phyloP scores from a whole-genome alignment of 2,797 vertebrate genomes.

The Triplophysa yarkandensis region DNA sequence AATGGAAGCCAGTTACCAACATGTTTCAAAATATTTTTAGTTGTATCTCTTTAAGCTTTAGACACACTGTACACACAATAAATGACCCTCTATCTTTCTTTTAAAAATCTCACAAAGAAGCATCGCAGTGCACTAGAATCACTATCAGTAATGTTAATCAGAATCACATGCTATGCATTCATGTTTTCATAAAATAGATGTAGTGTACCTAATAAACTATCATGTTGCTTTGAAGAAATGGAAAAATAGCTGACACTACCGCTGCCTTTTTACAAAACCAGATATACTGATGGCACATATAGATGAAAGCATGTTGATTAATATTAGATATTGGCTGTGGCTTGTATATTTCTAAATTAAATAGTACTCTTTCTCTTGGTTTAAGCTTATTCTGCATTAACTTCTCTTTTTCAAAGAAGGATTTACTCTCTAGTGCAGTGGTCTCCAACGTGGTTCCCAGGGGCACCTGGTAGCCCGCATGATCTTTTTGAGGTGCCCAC shows the following conservation, averaged over 20 bases:
- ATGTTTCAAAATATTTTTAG: no score
- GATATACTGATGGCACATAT: conserved; percentile 12
- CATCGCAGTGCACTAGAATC: no score
- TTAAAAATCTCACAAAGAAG: no score
- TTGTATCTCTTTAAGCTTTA: no score
- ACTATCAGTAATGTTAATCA: not conserved
- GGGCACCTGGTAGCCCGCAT: no score
- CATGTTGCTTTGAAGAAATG: conserved; percentile 27
- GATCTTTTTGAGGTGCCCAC: no score
- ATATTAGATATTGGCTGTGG: conserved; percentile 21
- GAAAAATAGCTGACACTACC: not conserved
- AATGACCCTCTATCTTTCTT: no score
- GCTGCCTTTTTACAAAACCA: not conserved
- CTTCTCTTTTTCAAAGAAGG: not conserved
- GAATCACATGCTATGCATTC: not conserved
- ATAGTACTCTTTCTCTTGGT: conserved; percentile 13
- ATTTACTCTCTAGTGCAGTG: conserved; percentile 32
- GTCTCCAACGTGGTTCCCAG: no score
- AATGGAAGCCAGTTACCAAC: no score
- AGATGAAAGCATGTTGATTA: conserved; percentile 34
- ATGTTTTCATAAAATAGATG: not conserved
- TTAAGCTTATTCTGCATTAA: conserved; percentile 3
- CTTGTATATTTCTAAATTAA: conserved; percentile 37
- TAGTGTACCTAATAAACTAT: not conserved
- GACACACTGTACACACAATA: not conserved